These are phyloP conservation scores for Tetraodon nigroviridis DNA, from an alignment of 2,113 vertebrate genomes.

Conservation along the genomic window DNA sequence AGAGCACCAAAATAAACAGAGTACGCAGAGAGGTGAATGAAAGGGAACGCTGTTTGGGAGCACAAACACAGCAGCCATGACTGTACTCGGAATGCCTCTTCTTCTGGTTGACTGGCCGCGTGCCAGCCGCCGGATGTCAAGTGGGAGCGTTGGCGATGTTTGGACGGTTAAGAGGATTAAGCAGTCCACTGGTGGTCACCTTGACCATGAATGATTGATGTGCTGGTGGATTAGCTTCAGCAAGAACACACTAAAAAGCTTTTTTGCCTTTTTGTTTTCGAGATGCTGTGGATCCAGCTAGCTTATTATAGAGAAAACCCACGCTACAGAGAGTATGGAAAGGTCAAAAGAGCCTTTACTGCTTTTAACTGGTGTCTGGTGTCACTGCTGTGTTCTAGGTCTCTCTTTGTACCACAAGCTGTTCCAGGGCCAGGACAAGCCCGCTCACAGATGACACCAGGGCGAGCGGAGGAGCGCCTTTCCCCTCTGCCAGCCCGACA, in stretches of 20 bases:
- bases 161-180: constrained; percentile 3
- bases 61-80: constrained; percentile 69
- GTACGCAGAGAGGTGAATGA: constrained; percentile 70
- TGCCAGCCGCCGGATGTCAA: constrained; percentile 47
- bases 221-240: neutral
- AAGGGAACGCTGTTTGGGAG: constrained; percentile 77
- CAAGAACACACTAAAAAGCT: constrained; percentile 1
- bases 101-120: constrained; percentile 59
- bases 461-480: constrained; percentile 34
- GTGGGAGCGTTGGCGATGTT: constrained; percentile 5
- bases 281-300: no score
- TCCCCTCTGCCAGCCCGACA: constrained; percentile 55
- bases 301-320: no score
- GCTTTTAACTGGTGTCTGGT: neutral
- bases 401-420: constrained; percentile 63
- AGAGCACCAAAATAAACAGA: constrained; percentile 78
- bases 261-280: no score
- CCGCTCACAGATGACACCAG: constrained; percentile 67
- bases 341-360: no score
- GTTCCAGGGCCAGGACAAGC: constrained; percentile 55
- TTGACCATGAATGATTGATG: constrained; percentile 15
- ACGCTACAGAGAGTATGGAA: no score
- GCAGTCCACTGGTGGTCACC: constrained; percentile 18
- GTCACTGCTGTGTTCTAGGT: constrained; percentile 49
- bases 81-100: constrained; percentile 68